Conservation (phyloP, 1,140 invertebrate species). For the Thalassaphorura encarpata region DNA sequence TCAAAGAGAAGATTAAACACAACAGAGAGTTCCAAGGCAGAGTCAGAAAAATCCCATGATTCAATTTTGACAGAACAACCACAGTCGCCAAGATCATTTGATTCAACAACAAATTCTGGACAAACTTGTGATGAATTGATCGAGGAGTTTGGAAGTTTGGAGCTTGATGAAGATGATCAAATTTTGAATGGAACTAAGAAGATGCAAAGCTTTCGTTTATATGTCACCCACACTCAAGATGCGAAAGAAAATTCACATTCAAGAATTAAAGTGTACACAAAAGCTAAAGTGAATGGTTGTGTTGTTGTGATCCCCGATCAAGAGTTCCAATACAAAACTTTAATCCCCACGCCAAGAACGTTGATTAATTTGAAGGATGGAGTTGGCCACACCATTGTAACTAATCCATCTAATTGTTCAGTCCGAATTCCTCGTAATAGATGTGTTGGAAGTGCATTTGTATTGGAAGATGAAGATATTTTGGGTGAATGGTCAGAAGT, state of each 20-base stretch:
- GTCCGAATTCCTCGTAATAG: neutral
- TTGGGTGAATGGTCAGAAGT: neutral
- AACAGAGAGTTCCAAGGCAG: neutral
- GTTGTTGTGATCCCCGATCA: neutral
- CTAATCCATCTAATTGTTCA: neutral
- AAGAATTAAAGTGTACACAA: neutral
- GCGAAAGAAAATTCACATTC: neutral
- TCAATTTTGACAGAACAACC: neutral
- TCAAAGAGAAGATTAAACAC: neutral
- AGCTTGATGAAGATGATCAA: neutral
- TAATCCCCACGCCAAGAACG: neutral
- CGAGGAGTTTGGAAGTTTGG: neutral
- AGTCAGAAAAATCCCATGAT: neutral
- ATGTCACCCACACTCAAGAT: neutral
- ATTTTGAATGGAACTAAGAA: no score
- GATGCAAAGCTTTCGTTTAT: neutral
- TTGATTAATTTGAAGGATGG: neutral
- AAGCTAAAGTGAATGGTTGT: neutral
- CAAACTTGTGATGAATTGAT: neutral
- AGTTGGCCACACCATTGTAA: neutral
- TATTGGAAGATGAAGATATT: neutral
- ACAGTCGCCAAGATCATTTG: no score
- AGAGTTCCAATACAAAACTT: neutral
- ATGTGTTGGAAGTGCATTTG: neutral
- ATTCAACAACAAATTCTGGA: neutral